Percentiles rank a stretch among this genome's conserved stretches.
phyloP scores from a whole-genome alignment of 2,888 invertebrate species.

The Hyposoter didymator region DNA sequence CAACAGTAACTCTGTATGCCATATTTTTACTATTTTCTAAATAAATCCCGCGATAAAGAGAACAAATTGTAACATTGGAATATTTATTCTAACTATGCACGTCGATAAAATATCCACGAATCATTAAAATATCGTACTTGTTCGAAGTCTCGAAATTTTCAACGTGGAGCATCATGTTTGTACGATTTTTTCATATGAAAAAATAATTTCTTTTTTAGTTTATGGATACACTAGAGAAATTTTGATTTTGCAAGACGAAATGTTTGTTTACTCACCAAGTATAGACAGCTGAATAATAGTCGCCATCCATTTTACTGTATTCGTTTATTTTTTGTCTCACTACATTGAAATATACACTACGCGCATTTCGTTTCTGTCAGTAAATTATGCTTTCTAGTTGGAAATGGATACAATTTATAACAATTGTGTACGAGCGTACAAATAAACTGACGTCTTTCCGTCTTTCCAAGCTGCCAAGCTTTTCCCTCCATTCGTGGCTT shows the following conservation, averaged over 20 bases:
- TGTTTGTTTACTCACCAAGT: conserved; percentile 76
- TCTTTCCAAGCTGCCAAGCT: neutral
- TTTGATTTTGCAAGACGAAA: neutral
- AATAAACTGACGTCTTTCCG: conserved; percentile 4
- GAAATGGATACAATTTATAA: conserved; percentile 11
- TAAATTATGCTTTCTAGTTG: neutral
- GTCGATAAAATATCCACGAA: neutral
- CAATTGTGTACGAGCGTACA: conserved; percentile 17
- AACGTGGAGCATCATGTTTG: neutral
- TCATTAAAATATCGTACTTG: neutral
- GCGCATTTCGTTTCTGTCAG: neutral
- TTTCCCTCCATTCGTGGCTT: conserved; percentile 13
- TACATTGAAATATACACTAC: neutral
- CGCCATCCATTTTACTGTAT: conserved; percentile 76
- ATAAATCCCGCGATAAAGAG: neutral
- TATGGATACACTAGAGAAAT: neutral
- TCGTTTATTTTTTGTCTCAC: conserved; percentile 18
- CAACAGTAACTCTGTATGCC: neutral
- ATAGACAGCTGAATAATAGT: conserved; percentile 79
- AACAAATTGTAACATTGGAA: neutral
- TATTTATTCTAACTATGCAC: neutral
- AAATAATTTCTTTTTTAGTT: neutral
- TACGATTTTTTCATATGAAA: neutral
- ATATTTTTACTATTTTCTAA: neutral
- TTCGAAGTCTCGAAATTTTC: conserved; percentile 14